phyloP scores from a whole-genome alignment of 2,113 vertebrate genomes.

The Podarcis raffonei region DNA sequence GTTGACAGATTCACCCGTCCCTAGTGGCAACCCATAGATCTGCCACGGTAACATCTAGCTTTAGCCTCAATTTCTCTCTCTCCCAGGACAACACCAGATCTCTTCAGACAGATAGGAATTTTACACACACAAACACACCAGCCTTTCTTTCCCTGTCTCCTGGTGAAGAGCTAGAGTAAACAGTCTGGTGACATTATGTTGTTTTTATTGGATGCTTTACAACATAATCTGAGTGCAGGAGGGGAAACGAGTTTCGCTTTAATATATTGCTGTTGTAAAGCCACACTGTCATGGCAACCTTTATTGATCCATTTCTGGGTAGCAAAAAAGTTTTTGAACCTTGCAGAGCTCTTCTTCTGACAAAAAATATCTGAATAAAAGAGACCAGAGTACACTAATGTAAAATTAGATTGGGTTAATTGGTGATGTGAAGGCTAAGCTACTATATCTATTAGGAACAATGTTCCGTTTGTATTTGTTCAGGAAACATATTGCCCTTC shows the following conservation, averaged over 20 bases:
- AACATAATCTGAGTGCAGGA: not conserved
- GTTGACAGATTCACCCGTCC: no score
- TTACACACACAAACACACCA: no score
- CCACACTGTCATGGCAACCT: slow-evolving; percentile 2
- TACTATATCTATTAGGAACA: not conserved
- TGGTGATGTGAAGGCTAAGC: not conserved
- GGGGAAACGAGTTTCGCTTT: not conserved
- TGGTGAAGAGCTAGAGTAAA: not conserved
- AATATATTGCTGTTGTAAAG: not conserved
- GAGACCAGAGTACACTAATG: not conserved
- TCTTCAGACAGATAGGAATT: not conserved
- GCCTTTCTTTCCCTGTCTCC: not conserved
- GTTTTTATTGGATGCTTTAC: slow-evolving; percentile 11
- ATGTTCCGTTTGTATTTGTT: not conserved
- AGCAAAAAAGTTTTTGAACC: not conserved
- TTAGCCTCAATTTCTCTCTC: not conserved
- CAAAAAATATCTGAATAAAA: not conserved
- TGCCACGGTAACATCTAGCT: not conserved
- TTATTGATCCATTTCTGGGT: not conserved
- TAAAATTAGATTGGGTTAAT: not conserved
- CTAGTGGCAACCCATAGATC: no score
- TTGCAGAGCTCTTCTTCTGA: not conserved
- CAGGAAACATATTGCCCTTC: not conserved
- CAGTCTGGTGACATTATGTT: not conserved
- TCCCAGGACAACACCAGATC: not conserved